These are phyloP conservation scores for Sebastes steindachneri DNA, from an alignment of 2,797 vertebrate genomes.

Conservation along the genomic window DNA sequence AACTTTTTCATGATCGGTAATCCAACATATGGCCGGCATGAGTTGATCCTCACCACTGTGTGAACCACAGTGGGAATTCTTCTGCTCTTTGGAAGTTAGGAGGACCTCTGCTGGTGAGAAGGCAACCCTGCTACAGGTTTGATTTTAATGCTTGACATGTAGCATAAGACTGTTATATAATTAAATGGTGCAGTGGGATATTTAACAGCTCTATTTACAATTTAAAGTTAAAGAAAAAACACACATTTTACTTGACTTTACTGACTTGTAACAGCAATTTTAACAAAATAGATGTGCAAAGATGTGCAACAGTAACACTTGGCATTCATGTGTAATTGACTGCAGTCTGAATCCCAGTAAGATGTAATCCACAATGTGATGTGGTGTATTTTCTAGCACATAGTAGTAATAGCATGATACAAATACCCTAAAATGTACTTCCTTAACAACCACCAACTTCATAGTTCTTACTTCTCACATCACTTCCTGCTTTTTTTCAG, in stretches of 20 bases:
- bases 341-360: background rate
- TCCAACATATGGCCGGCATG: too few relatives aligned
- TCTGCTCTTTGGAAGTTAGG: background rate
- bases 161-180: background rate
- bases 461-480: background rate
- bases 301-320: background rate
- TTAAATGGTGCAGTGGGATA: background rate
- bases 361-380: background rate
- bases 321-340: too few relatives aligned
- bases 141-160: background rate
- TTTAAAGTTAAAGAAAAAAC: background rate
- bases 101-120: conserved; percentile 54
- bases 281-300: background rate
- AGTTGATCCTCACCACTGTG: background rate
- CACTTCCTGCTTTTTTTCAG: too few relatives aligned
- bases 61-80: background rate
- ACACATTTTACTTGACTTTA: background rate
- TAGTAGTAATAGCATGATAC: too few relatives aligned
- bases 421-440: background rate
- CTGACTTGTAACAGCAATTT: too few relatives aligned
- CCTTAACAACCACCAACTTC: background rate
- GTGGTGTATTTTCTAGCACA: background rate
- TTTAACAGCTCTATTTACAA: background rate
- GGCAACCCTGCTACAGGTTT: background rate
- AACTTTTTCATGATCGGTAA: background rate